Evolutionary conservation across 2,797 vertebrate genomes (phyloP).

Genomic region (Dermochelys coriacea): DNA sequence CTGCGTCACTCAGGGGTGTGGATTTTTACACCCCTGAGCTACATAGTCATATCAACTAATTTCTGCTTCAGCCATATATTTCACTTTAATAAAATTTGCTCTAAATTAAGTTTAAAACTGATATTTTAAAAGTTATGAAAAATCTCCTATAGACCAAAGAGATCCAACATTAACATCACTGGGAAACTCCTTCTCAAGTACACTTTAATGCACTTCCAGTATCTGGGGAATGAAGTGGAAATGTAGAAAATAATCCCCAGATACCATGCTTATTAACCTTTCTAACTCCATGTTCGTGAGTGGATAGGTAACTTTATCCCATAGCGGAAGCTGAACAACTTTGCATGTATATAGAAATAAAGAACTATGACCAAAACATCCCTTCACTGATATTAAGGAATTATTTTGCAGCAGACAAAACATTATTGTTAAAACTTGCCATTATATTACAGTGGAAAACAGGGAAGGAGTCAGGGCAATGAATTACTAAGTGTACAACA

Average conservation of each 20-base stretch:
- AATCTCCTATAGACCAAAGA: not conserved
- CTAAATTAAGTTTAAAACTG: not conserved
- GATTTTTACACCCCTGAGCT: too few species aligned
- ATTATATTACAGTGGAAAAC: conserved; percentile 60
- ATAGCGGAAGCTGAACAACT: conserved; percentile 47
- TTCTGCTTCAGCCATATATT: too few species aligned
- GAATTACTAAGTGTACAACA: conserved; percentile 27
- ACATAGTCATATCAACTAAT: too few species aligned
- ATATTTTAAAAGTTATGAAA: not conserved
- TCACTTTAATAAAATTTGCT: not conserved
- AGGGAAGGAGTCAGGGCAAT: conserved; percentile 44
- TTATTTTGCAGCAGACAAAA: conserved; percentile 65
- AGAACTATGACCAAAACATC: conserved; percentile 49
- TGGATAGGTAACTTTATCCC: not conserved
- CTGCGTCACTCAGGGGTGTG: too few species aligned
- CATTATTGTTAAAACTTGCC: conserved; percentile 69
- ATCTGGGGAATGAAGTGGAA: not conserved
- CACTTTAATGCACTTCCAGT: not conserved
- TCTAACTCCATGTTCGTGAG: conserved; percentile 17
- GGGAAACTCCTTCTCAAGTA: not conserved
- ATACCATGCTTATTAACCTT: not conserved
- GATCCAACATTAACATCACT: not conserved
- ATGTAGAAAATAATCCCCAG: not conserved
- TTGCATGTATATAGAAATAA: conserved; percentile 23
- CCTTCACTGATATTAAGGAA: conserved; percentile 54